phyloP scores from a whole-genome alignment of 2,113 vertebrate genomes.

The Trematomus loennbergii region DNA sequence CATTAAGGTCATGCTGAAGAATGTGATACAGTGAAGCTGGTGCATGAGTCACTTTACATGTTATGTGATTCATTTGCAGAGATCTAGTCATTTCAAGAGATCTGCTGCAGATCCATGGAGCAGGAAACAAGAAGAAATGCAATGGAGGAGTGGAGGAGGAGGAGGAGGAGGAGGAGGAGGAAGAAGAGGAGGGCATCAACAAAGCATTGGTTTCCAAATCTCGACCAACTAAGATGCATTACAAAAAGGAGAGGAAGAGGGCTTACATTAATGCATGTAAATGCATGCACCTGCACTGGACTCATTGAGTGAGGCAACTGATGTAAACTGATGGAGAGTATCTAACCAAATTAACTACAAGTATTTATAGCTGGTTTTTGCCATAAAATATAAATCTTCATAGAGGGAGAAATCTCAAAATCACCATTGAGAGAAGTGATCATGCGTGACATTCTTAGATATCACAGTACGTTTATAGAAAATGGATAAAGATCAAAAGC shows the following conservation, averaged over 20 bases:
- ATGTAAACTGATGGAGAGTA: slow-evolving; percentile 13
- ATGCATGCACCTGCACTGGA: slow-evolving; percentile 62
- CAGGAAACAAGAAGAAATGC: slow-evolving; percentile 45
- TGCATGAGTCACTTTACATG: slow-evolving; percentile 47
- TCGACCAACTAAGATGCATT: slow-evolving; percentile 32
- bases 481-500: slow-evolving; percentile 59
- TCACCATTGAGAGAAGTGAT: slow-evolving; percentile 1
- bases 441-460: slow-evolving; percentile 28
- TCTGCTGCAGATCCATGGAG: slow-evolving; percentile 41
- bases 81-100: slow-evolving; percentile 31
- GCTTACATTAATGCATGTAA: slow-evolving; percentile 31
- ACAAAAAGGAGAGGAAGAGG: slow-evolving; percentile 3
- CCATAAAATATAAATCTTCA: slow-evolving; percentile 8
- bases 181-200: slow-evolving; percentile 17
- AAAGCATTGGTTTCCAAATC: slow-evolving; percentile 31
- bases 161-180: slow-evolving; percentile 15
- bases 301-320: slow-evolving; percentile 47
- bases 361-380: slow-evolving; percentile 11
- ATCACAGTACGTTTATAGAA: slow-evolving; percentile 23
- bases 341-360: not conserved
- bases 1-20: slow-evolving; percentile 47
- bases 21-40: slow-evolving; percentile 32
- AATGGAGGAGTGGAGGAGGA: slow-evolving; percentile 12
- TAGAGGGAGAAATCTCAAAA: slow-evolving; percentile 15
- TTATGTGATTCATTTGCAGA: slow-evolving; percentile 26